phyloP scores from a whole-genome alignment of 1,140 invertebrate species.

The Drosophila burlai region DNA sequence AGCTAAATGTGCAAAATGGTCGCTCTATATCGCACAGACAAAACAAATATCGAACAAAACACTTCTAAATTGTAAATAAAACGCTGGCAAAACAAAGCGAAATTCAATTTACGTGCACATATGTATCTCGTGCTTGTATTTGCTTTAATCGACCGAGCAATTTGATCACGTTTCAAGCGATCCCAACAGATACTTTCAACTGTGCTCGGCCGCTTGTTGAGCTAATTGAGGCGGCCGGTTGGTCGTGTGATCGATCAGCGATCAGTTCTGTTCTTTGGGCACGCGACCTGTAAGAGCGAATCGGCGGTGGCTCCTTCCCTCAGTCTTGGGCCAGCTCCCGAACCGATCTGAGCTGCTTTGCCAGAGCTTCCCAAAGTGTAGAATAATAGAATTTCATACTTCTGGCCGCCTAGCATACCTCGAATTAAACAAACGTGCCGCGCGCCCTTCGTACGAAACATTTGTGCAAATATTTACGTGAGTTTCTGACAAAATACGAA shows the following conservation, averaged over 20 bases:
- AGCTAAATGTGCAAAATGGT: not conserved
- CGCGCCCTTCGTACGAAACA: slow-evolving; percentile 42
- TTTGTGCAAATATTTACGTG: slow-evolving; percentile 62
- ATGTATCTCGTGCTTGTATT: slow-evolving; percentile 30
- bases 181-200: slow-evolving; percentile 25
- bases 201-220: slow-evolving; percentile 43
- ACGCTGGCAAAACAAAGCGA: slow-evolving; percentile 21
- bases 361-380: slow-evolving; percentile 2
- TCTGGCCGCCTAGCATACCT: slow-evolving; percentile 1
- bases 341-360: slow-evolving; percentile 23
- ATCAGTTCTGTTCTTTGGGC: slow-evolving; percentile 37
- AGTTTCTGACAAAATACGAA: slow-evolving; percentile 22
- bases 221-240: slow-evolving; percentile 46
- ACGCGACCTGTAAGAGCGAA: slow-evolving; percentile 54
- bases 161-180: slow-evolving; percentile 63
- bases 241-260: slow-evolving; percentile 62
- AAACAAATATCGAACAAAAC: slow-evolving; percentile 4
- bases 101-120: slow-evolving; percentile 39
- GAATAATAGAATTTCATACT: slow-evolving; percentile 1
- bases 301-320: not conserved
- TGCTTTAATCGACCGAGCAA: slow-evolving; percentile 31
- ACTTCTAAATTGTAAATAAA: slow-evolving; percentile 34
- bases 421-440: slow-evolving; percentile 23
- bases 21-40: not conserved
- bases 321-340: slow-evolving; percentile 53